phyloP scores from a whole-genome alignment of 1,140 invertebrate genomes.

The Patella vulgata region DNA sequence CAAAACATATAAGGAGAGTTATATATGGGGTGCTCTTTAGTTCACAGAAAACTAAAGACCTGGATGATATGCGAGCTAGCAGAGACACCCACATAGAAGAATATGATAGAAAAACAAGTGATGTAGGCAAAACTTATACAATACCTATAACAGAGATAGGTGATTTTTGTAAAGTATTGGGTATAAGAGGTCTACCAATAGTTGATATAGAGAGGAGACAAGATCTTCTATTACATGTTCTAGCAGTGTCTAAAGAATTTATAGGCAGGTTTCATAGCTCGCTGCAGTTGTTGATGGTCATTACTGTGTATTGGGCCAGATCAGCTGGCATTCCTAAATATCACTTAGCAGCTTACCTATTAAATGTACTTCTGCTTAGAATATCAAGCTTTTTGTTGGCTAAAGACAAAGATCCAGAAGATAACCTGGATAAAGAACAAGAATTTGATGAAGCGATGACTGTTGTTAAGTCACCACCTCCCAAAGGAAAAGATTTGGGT shows the following conservation, averaged over 20 bases:
- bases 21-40: slow-evolving; percentile 75
- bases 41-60: slow-evolving; percentile 48
- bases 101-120: too few species aligned
- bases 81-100: too few species aligned
- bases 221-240: slow-evolving; percentile 36
- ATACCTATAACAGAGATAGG: slow-evolving; percentile 31
- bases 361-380: slow-evolving; percentile 46
- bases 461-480: too few species aligned
- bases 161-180: slow-evolving; percentile 41
- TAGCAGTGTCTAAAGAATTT: slow-evolving; percentile 23
- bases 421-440: too few species aligned
- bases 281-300: slow-evolving; percentile 74
- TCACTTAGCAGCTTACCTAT: slow-evolving; percentile 46
- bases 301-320: slow-evolving; percentile 76
- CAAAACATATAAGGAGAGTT: slow-evolving; percentile 74
- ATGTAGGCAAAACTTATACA: too few species aligned
- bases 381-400: too few species aligned
- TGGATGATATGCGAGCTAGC: slow-evolving; percentile 49
- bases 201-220: slow-evolving; percentile 21
- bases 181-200: slow-evolving; percentile 35
- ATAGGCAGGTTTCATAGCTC: slow-evolving; percentile 70
- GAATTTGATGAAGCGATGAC: too few species aligned
- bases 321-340: slow-evolving; percentile 49
- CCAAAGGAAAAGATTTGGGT: too few species aligned
- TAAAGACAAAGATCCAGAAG: too few species aligned